These are phyloP conservation scores for Drosophila sproati DNA, from an alignment of 1,140 invertebrate species.

Conservation along the genomic window DNA sequence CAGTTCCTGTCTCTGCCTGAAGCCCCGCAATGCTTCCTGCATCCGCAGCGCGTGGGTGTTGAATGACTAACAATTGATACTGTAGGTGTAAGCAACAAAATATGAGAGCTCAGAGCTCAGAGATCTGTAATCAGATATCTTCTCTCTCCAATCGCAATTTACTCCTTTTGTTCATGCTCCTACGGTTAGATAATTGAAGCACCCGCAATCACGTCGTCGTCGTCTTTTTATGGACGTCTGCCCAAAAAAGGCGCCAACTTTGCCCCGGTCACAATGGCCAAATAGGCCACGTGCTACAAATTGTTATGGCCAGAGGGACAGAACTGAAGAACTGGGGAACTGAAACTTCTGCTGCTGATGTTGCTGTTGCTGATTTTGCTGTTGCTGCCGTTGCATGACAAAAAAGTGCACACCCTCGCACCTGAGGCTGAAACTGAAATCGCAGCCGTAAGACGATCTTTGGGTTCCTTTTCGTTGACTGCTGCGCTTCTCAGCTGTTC, in stretches of 20 bases:
- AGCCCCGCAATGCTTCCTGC: constrained; percentile 47
- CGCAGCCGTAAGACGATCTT: constrained; percentile 53
- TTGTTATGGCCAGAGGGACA: constrained; percentile 36
- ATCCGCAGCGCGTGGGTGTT: constrained; percentile 54
- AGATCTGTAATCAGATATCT: constrained; percentile 50
- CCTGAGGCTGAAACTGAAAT: constrained; percentile 69
- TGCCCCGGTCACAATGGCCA: constrained; percentile 49
- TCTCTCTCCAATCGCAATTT: constrained; percentile 4
- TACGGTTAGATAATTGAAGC: constrained; percentile 59
- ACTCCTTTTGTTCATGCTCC: constrained; percentile 27
- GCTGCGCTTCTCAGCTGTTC: constrained; percentile 46
- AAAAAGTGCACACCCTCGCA: constrained; percentile 72
- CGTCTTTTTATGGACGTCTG: constrained; percentile 49
- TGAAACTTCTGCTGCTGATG: constrained; percentile 30
- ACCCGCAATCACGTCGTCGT: constrained; percentile 51
- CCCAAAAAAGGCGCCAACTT: constrained; percentile 73
- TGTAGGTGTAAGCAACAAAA: constrained; percentile 25
- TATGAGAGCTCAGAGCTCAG: constrained; percentile 42
- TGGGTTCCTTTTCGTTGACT: constrained; percentile 25
- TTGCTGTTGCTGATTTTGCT: constrained; percentile 6
- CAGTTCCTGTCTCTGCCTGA: constrained; percentile 37
- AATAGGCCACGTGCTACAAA: constrained; percentile 75
- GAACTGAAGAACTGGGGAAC: constrained; percentile 25
- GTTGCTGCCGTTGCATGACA: constrained; percentile 38
- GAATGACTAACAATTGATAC: constrained; percentile 50